Percentiles rank a stretch among this genome's conserved stretches.
Conservation (phyloP, 2,888 invertebrate genomes). For the Ferdinandea cuprea region DNA sequence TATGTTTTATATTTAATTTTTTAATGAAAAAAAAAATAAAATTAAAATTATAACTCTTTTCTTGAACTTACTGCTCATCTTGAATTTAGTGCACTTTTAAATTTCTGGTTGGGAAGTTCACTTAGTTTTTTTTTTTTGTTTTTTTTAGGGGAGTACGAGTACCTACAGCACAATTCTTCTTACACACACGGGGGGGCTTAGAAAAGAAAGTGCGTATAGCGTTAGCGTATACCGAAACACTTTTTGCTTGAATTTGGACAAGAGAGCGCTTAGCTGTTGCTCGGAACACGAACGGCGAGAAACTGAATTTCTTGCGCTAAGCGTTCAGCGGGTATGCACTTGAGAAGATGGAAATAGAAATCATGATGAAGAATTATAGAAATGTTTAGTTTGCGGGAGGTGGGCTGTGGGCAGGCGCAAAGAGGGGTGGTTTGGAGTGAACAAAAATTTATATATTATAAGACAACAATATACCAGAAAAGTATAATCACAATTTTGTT, state of each 20-base stretch:
- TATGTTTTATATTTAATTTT: too few species aligned
- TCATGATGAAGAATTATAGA: constrained; percentile 10
- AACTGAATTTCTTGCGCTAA: constrained; percentile 75
- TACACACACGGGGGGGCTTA: constrained; percentile 54
- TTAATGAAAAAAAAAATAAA: too few species aligned
- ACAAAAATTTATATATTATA: too few species aligned
- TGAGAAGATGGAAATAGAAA: constrained; percentile 71
- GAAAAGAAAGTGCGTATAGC: constrained; percentile 61
- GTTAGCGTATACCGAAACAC: constrained; percentile 59
- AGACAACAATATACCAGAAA: constrained; percentile 1
- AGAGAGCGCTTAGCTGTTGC: constrained; percentile 74
- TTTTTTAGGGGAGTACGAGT: constrained; percentile 15
- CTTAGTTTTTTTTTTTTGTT: constrained; percentile 53
- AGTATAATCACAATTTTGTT: constrained; percentile 36
- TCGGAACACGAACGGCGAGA: constrained; percentile 78
- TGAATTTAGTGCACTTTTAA: constrained; percentile 72
- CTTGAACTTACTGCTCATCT: constrained; percentile 79
- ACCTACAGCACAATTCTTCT: constrained; percentile 35
- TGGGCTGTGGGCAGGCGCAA: not conserved
- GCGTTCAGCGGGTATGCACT: constrained; percentile 45
- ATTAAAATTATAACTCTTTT: too few species aligned
- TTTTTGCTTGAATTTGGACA: too few species aligned
- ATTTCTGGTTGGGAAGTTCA: constrained; percentile 63
- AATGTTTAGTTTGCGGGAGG: constrained; percentile 35
- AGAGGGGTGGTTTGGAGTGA: not conserved